Base-by-base conservation (phyloP, 2,888 invertebrate genomes). In the Flabesymbios commensalis region DNA sequence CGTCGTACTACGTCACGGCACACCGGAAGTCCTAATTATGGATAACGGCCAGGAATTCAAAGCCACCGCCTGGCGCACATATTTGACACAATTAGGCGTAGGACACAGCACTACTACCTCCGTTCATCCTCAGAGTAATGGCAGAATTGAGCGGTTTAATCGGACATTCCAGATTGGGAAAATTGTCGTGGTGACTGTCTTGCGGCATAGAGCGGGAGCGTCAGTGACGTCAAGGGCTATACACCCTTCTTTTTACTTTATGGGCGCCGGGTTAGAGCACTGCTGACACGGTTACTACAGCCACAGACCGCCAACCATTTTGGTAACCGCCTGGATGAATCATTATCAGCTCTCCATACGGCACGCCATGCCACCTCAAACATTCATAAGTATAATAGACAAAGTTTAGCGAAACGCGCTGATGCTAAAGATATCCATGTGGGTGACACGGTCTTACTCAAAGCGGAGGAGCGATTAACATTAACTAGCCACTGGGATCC, bases 91-190 rank as follows among this genome's bases (percentile, higher is more conserved):
- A 28, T 17, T 53, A 24, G 59, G 59, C n/a, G 28, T 59, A 2
- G 47, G 53, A 3, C 59, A 59, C 39, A 41, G 28, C 24, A 19
- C 31, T 10, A 53, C 59, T 3, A 53, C 59, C 7, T 53, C 58
- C 2, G 45, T 4, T 3, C 57, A 48, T n/a, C 57, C 57, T 19
- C 29, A 57, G 39, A 57, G 47, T 24, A 57, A 59, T 26, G 52
- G 59, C 22, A 41, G 53, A n/a, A 29, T 26, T 3, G 59, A 59
- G 26, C 39, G 59, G 7, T 61, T 53, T 17, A 32, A 61, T 29
- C 31, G 52, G 1, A 61, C 58, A 2, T n/a, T 61, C 5, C 57
- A 61, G 22, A 36, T 28, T 61, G 58, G 58, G 32, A 61, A 29
- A 31, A 58, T 43, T 28, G 33, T 2, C 41, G 51, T 24, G 7